phyloP scores from a whole-genome alignment of 2,797 vertebrate genomes.

The Scomberomorus guttatus region DNA sequence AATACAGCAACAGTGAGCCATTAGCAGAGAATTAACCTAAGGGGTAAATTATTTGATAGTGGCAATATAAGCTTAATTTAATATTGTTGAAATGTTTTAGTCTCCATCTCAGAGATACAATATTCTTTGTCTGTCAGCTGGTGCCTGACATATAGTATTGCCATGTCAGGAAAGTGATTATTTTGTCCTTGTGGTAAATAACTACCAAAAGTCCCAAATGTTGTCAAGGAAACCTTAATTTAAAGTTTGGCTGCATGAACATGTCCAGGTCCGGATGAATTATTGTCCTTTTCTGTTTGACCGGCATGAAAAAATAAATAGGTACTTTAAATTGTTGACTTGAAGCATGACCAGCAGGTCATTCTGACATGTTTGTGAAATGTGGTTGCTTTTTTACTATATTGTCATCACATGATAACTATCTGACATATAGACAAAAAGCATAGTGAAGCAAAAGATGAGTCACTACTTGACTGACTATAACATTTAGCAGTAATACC shows the following conservation, averaged over 20 bases:
- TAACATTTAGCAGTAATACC: neutral
- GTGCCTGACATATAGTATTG: conserved; percentile 19
- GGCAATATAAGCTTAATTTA: conserved; percentile 3
- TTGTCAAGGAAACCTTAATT: conserved; percentile 47
- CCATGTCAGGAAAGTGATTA: conserved; percentile 20
- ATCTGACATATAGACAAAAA: neutral
- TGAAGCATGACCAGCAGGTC: neutral
- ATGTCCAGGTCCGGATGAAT: neutral
- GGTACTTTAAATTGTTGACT: neutral
- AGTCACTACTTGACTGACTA: neutral
- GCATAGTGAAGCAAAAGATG: neutral
- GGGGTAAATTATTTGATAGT: conserved; percentile 9
- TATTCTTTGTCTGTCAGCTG: conserved; percentile 9
- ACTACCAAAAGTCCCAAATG: conserved; percentile 49
- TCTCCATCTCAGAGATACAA: neutral
- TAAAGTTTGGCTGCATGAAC: conserved; percentile 18
- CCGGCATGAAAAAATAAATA: neutral
- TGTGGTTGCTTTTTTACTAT: neutral
- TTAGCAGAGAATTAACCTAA: conserved; percentile 23
- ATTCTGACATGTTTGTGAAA: neutral
- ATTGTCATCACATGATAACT: neutral
- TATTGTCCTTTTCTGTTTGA: conserved; percentile 7
- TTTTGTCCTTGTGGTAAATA: conserved; percentile 50
- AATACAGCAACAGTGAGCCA: conserved; percentile 16
- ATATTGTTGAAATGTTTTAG: neutral